Conservation (phyloP, 2,888 invertebrate species). For the Drosophila monieri region DNA sequence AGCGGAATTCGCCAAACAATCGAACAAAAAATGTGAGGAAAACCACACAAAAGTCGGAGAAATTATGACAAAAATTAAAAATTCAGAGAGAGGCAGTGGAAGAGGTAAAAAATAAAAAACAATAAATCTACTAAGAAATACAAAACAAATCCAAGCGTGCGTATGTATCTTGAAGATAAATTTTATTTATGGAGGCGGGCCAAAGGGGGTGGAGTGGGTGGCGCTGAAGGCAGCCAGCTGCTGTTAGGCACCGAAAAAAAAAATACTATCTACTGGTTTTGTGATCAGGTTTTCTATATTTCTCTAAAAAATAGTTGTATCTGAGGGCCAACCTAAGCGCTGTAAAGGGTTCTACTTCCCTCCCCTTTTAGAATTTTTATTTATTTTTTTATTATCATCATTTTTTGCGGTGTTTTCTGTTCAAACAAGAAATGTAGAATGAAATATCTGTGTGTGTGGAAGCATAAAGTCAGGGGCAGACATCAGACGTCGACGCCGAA, state of each 20-base stretch:
- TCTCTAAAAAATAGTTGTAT: not conserved
- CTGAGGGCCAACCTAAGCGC: not conserved
- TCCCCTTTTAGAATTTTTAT: not conserved
- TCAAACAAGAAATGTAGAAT: conserved; percentile 70
- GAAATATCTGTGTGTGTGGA: conserved; percentile 47
- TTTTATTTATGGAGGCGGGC: conserved; percentile 33
- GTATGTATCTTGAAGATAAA: conserved; percentile 58
- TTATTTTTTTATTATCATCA: not conserved
- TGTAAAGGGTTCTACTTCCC: not conserved
- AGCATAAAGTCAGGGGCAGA: conserved; percentile 73
- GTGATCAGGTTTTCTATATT: not conserved
- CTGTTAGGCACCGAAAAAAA: conserved; percentile 1
- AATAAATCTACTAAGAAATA: conserved; percentile 47
- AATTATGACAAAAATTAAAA: conserved; percentile 31
- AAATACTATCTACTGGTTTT: not conserved
- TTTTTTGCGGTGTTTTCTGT: conserved; percentile 41
- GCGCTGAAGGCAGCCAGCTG: conserved; percentile 36
- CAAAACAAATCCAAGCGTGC: conserved; percentile 47
- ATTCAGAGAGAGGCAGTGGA: conserved; percentile 13
- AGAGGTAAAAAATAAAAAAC: conserved; percentile 22
- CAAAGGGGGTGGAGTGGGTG: conserved; percentile 21
- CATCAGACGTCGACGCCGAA: conserved; percentile 50
- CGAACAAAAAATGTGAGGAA: conserved; percentile 53
- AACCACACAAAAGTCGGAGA: conserved; percentile 49
- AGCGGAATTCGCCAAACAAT: conserved; percentile 72